A percentile compares a stretch with the other conserved stretches of the same genome.
These are phyloP conservation scores for Tiphia femorata DNA, from an alignment of 2,888 invertebrate genomes.

Conservation along the genomic window DNA sequence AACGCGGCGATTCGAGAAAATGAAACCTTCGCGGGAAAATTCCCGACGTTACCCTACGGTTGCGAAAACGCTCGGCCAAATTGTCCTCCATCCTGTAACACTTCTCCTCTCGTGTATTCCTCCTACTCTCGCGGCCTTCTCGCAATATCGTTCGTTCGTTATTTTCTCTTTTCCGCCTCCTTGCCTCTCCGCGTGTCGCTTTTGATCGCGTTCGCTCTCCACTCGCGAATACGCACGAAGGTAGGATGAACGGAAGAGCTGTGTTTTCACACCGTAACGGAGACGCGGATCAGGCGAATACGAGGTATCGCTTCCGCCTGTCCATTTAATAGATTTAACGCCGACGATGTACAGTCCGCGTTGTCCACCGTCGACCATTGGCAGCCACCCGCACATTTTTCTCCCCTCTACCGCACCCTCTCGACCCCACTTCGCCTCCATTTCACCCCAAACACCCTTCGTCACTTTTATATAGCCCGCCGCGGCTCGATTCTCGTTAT, in stretches of 20 bases:
- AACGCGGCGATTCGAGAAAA: slow-evolving; percentile 28
- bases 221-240: too few species aligned
- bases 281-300: not conserved
- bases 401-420: too few species aligned
- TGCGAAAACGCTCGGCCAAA: not conserved
- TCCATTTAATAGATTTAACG: slow-evolving; percentile 14
- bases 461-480: not conserved
- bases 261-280: not conserved
- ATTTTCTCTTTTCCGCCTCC: not conserved
- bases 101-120: not conserved
- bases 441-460: not conserved
- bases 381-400: too few species aligned
- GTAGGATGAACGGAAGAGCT: not conserved
- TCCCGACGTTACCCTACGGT: slow-evolving; percentile 11
- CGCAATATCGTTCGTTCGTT: not conserved
- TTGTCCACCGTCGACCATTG: not conserved
- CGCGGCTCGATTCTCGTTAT: slow-evolving; percentile 3
- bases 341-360: not conserved
- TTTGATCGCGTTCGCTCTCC: not conserved
- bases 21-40: slow-evolving; percentile 26
- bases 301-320: not conserved
- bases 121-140: not conserved
- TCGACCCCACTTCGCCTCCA: not conserved
- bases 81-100: slow-evolving; percentile 1
- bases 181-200: not conserved